Conservation (phyloP, 2,113 vertebrate genomes). For the Strigops habroptila region DNA sequence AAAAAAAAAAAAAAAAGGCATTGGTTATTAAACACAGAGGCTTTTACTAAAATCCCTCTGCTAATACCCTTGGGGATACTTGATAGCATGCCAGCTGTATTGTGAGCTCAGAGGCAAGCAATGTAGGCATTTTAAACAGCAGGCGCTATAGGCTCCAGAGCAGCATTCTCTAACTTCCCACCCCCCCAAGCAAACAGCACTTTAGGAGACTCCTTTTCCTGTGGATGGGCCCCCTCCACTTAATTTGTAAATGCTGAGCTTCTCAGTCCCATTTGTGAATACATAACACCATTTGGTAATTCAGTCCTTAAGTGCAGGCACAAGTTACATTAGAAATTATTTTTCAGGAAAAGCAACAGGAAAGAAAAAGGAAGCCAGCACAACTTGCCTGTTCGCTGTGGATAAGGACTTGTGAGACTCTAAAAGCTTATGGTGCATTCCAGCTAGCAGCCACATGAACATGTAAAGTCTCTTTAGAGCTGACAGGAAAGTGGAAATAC, state of each 20-base stretch:
- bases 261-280: background rate
- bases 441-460: background rate
- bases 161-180: background rate
- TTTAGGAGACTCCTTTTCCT: background rate
- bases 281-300: background rate
- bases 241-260: background rate
- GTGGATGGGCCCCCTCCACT: background rate
- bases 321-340: background rate
- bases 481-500: background rate
- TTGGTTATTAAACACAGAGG: background rate
- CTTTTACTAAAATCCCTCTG: background rate
- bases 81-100: constrained; percentile 42
- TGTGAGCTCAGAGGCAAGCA: constrained; percentile 23
- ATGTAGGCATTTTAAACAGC: background rate
- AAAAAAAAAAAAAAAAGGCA: background rate
- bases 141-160: background rate
- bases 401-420: background rate
- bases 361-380: background rate
- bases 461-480: background rate
- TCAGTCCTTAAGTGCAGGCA: background rate
- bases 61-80: constrained; percentile 14
- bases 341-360: background rate
- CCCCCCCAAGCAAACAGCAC: background rate
- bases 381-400: background rate
- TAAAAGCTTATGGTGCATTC: background rate